Evolutionary conservation across 1,140 invertebrate species (phyloP).

Genomic region (Tachypleus tridentatus): DNA sequence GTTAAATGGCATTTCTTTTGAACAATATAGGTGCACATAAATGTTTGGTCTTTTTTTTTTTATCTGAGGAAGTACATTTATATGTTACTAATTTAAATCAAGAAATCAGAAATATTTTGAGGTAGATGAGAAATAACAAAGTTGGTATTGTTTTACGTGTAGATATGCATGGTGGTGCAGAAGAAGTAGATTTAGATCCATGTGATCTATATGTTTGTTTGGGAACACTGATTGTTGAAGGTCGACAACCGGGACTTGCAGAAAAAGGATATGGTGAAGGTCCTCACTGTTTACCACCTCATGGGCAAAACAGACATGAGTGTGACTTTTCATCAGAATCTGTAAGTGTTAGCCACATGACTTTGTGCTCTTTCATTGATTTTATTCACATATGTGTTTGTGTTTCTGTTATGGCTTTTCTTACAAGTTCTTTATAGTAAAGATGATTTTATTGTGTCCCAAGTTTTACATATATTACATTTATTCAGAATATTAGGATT

Average conservation of each 20-base stretch:
- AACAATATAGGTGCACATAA: no score
- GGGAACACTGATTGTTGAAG: constrained; percentile 52
- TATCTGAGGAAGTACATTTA: no score
- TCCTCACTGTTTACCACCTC: constrained; percentile 48
- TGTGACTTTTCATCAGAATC: constrained; percentile 43
- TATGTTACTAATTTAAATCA: no score
- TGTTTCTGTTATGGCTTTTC: constrained; percentile 1
- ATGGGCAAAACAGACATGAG: constrained; percentile 35
- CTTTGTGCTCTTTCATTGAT: constrained; percentile 17
- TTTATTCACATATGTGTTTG: background rate
- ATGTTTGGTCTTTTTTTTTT: no score
- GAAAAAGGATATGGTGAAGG: constrained; percentile 55
- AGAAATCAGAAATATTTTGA: no score
- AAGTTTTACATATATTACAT: no score
- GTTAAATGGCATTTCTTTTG: no score
- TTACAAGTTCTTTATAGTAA: constrained; percentile 6
- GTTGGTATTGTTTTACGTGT: background rate
- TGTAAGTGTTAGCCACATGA: constrained; percentile 33
- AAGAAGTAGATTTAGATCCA: constrained; percentile 39
- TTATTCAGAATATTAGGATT: no score
- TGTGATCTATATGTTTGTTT: constrained; percentile 43
- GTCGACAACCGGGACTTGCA: constrained; percentile 44
- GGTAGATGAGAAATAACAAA: no score
- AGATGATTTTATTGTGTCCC: background rate
- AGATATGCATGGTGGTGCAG: constrained; percentile 29